Conservation (phyloP, 1,140 invertebrate species). For the Hesperophylax magnus region DNA sequence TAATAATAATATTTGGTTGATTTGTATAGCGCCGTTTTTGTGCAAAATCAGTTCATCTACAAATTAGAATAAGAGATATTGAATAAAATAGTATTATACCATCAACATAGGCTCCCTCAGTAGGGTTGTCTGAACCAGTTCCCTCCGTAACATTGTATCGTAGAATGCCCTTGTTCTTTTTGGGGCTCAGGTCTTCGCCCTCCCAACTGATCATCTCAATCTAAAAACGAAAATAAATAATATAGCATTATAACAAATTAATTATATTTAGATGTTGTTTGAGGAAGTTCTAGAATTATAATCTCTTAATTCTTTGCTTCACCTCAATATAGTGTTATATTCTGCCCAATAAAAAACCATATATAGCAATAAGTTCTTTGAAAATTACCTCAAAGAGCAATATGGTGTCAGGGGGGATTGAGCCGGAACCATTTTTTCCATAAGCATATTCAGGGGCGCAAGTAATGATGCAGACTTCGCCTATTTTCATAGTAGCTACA, state of each 20-base stretch:
- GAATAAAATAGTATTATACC: conserved; percentile 66
- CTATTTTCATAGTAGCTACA: conserved; percentile 94
- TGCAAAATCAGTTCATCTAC: too few species aligned
- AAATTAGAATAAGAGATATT: too few species aligned
- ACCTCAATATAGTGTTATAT: too few species aligned
- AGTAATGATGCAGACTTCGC: conserved; percentile 87
- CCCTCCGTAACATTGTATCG: conserved; percentile 80
- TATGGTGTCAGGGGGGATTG: conserved; percentile 93
- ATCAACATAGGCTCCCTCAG: conserved; percentile 84
- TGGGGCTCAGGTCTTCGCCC: conserved; percentile 88
- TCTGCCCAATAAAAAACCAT: too few species aligned
- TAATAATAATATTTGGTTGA: too few species aligned
- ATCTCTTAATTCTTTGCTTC: too few species aligned
- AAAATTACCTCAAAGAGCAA: conserved; percentile 88
- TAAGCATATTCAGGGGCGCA: conserved; percentile 95
- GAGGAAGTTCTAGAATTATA: too few species aligned
- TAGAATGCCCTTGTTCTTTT: conserved; percentile 87
- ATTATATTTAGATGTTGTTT: too few species aligned
- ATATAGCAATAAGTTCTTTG: neutral
- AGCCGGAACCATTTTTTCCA: conserved; percentile 85
- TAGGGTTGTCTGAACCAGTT: conserved; percentile 78
- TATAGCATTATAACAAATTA: neutral
- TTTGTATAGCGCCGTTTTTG: too few species aligned
- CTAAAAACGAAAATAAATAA: conserved; percentile 64
- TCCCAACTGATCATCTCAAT: conserved; percentile 89